Evolutionary conservation across 2,888 invertebrate genomes (phyloP), one percentile per base, ranked within the genome.

Genomic region (Cybosia mesomella): DNA sequence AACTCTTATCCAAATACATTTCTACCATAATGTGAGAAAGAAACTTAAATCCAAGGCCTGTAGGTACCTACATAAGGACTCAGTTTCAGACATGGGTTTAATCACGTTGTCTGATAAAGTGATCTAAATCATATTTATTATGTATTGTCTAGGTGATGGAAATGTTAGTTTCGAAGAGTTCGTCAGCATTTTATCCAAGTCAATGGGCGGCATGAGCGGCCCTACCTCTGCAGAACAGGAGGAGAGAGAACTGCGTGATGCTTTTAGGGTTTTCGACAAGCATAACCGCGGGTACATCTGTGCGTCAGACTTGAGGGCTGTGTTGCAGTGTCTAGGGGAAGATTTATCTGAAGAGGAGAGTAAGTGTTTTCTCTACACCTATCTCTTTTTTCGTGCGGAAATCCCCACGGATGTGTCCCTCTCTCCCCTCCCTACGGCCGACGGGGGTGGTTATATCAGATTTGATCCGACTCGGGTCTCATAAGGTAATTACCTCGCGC

Each of bases 221-320:
- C 95, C 96, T 69, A 96, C 96, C 49, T 96, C 96, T 0, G 96
- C 96, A 0, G 97, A 97, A 85, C 97, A 98, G 85, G 98, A 98
- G 87, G 98, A 98, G 85, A 96, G 97, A 68, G 98, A 98, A 83
- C 91, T 98, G 13, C 93, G 98, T 28, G 98, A 98, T 87, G 98
- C 98, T 10, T 98, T 98, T 91, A 95, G 98, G 75, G 98, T 98
- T 22, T 98, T 98, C 86, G 98, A 98, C 89, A 98, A 98, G 84
- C 98, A 98, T 85, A 98, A 98, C 91, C 96, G 98, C n/a, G 98
- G 98, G 0, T 98, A 98, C 88, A 98, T 98, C 83, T 98, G 98
- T 64, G 98, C 98, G 2, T 98, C 98, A 0, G 98, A 98, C 88
- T 94, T 98, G 73, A 94, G 98, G 75, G 98, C 98, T 0, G 98